Evolutionary conservation across 2,888 invertebrate species (phyloP).

Genomic region (Clistopyga incitator): DNA sequence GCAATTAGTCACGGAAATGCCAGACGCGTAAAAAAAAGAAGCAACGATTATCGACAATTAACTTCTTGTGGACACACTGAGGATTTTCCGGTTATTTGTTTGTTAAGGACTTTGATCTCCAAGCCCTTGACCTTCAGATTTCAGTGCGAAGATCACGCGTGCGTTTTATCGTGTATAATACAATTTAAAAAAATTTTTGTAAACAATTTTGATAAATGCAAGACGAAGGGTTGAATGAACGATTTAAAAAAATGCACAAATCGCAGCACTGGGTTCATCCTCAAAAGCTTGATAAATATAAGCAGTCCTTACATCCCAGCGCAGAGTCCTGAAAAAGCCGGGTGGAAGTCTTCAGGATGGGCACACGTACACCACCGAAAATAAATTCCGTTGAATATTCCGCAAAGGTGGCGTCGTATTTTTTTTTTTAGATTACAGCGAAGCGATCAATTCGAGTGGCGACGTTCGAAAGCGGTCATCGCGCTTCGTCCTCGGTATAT

Average conservation of each 20-base stretch:
- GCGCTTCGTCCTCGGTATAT: constrained; percentile 7
- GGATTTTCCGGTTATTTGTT: neutral
- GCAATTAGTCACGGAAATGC: constrained; percentile 53
- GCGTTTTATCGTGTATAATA: too few relatives aligned
- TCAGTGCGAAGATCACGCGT: neutral
- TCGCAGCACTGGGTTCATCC: neutral
- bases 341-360: constrained; percentile 8
- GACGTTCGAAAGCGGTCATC: constrained; percentile 24
- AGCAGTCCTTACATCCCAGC: constrained; percentile 45
- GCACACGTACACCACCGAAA: constrained; percentile 30
- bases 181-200: too few relatives aligned
- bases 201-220: too few relatives aligned
- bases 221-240: neutral
- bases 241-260: constrained; percentile 6
- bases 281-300: neutral
- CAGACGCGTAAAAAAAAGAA: constrained; percentile 6
- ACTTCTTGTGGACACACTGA: neutral
- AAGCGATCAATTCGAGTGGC: constrained; percentile 31
- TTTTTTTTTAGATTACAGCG: constrained; percentile 7
- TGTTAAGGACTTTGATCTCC: neutral
- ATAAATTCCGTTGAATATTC: constrained; percentile 56
- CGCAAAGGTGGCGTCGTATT: constrained; percentile 14
- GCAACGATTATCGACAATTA: constrained; percentile 20
- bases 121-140: neutral
- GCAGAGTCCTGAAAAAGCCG: neutral